Conservation (phyloP, 2,113 vertebrate species). For the Malurus alboscapulatus region DNA sequence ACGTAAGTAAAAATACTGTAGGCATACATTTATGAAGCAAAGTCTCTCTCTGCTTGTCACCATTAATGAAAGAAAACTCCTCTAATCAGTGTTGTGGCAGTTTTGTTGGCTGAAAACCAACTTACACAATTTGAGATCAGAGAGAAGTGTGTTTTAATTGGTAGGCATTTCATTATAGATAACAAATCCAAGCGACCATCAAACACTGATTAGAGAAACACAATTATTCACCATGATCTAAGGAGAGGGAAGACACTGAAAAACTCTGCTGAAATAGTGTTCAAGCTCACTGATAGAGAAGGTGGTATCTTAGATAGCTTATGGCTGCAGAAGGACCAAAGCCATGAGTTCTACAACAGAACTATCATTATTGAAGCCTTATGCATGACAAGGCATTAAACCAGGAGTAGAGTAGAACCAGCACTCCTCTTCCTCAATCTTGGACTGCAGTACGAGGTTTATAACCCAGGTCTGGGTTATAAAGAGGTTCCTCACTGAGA, state of each 20-base stretch:
- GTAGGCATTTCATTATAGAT: not conserved
- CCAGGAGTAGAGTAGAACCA: not conserved
- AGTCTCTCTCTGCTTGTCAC: not conserved
- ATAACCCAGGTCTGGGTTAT: not conserved
- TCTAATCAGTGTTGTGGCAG: not conserved
- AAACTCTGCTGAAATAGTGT: not conserved
- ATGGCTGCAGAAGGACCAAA: not conserved
- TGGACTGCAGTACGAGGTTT: not conserved
- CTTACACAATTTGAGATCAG: not conserved
- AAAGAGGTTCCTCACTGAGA: not conserved
- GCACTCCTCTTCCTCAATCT: not conserved
- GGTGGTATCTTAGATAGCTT: not conserved
- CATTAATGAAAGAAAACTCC: not conserved
- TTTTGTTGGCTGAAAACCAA: not conserved
- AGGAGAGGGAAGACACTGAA: not conserved
- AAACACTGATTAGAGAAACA: not conserved
- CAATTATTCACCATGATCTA: not conserved
- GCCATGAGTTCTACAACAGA: not conserved
- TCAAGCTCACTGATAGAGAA: rapidly evolving
- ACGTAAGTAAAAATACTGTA: not conserved
- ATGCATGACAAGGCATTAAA: not conserved
- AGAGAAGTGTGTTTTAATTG: not conserved
- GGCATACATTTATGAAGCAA: not conserved
- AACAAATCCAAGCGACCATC: not conserved
- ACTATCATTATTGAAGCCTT: not conserved